phyloP scores from a whole-genome alignment of 2,888 invertebrate genomes.

The Eledona agricola region DNA sequence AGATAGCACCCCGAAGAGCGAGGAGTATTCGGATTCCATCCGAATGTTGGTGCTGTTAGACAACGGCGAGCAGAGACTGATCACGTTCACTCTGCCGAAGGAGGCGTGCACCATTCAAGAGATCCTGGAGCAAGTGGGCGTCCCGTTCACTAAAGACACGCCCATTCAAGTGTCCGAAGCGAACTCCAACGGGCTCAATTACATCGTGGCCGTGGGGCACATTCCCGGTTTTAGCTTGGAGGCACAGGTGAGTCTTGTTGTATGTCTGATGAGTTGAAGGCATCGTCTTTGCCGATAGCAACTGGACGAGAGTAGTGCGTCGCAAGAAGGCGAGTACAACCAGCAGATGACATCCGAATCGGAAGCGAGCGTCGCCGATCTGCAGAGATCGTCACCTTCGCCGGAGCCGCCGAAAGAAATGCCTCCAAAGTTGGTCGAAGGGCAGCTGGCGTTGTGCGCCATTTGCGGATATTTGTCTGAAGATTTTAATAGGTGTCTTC shows the following conservation, averaged over 20 bases:
- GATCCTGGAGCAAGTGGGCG: conserved; percentile 80
- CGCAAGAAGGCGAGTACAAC: too few species aligned
- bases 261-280: too few species aligned
- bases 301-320: conserved; percentile 8
- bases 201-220: conserved; percentile 77
- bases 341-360: too few species aligned
- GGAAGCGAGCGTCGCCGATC: too few species aligned
- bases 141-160: conserved; percentile 75
- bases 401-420: conserved; percentile 66
- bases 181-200: conserved; percentile 78
- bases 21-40: conserved; percentile 72
- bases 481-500: conserved; percentile 81
- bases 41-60: conserved; percentile 82
- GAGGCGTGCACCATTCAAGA: conserved; percentile 85
- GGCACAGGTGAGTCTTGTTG: conserved; percentile 6
- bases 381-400: conserved; percentile 44
- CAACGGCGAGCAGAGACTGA: conserved; percentile 81
- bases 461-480: conserved; percentile 82
- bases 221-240: conserved; percentile 37
- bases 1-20: conserved; percentile 64
- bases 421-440: conserved; percentile 71
- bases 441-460: conserved; percentile 80
- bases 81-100: conserved; percentile 82
- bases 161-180: conserved; percentile 79
- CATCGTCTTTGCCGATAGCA: too few species aligned